These are phyloP conservation scores for Phymorhynchus buccinoides DNA, from an alignment of 1,140 invertebrate genomes.

Conservation along the genomic window DNA sequence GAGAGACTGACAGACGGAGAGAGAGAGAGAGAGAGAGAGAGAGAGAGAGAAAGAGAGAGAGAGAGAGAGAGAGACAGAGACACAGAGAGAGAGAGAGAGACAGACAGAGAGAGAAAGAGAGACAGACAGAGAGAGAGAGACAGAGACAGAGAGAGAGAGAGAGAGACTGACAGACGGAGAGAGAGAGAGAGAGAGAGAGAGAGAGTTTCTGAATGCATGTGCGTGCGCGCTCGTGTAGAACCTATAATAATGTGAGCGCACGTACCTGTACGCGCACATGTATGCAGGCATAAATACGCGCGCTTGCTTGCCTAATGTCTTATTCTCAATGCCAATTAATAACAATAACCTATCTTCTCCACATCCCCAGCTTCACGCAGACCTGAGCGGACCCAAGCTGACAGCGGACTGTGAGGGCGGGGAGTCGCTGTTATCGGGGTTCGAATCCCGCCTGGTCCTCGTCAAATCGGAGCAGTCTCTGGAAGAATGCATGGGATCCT, in stretches of 20 bases:
- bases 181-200: background rate
- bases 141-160: background rate
- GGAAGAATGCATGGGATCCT: background rate
- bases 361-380: constrained; percentile 11
- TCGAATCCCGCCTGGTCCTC: background rate
- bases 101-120: too few species aligned
- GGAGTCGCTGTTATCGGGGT: background rate
- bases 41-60: background rate
- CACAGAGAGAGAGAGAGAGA: too few species aligned
- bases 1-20: too few species aligned
- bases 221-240: too few species aligned
- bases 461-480: background rate
- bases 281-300: too few species aligned
- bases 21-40: background rate
- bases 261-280: too few species aligned
- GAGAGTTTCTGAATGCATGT: background rate
- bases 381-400: background rate
- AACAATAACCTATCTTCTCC: too few species aligned
- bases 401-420: background rate
- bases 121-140: background rate
- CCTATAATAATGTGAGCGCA: too few species aligned
- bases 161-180: background rate
- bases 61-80: too few species aligned
- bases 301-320: too few species aligned
- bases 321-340: too few species aligned